These are phyloP conservation scores for Heliornis fulica DNA, from an alignment of 2,113 vertebrate genomes.

Conservation along the genomic window DNA sequence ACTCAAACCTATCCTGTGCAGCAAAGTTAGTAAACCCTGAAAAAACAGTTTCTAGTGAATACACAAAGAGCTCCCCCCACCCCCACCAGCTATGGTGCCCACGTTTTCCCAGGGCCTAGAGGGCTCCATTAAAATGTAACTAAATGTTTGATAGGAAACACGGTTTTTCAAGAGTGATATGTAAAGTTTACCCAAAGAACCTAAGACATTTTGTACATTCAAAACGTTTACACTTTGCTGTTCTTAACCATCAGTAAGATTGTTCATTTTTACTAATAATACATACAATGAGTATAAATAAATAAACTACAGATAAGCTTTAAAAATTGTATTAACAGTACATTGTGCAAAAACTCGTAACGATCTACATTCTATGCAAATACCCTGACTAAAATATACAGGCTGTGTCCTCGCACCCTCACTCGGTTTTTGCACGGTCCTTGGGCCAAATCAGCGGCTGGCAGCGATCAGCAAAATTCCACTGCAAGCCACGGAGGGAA, in stretches of 20 bases:
- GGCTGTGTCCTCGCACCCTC: constrained; percentile 53
- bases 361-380: constrained; percentile 82
- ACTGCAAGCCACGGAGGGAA: neutral
- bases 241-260: constrained; percentile 50
- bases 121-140: constrained; percentile 42
- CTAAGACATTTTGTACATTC: constrained; percentile 77
- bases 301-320: constrained; percentile 77
- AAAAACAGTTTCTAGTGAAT: constrained; percentile 67
- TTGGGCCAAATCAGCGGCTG: neutral
- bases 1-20: constrained; percentile 33
- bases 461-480: neutral
- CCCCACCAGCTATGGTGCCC: constrained; percentile 12
- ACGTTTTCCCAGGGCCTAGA: constrained; percentile 35
- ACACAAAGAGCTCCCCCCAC: constrained; percentile 25
- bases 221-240: constrained; percentile 65
- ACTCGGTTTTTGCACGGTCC: constrained; percentile 42
- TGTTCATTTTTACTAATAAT: constrained; percentile 66
- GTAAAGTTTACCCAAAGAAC: constrained; percentile 50
- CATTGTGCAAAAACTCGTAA: constrained; percentile 76
- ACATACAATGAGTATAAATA: constrained; percentile 79
- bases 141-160: constrained; percentile 45
- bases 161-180: constrained; percentile 50
- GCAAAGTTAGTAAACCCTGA: constrained; percentile 64
- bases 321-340: constrained; percentile 76
- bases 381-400: constrained; percentile 83